phyloP scores from a whole-genome alignment of 2,888 invertebrate species.

The Suillia variegata region DNA sequence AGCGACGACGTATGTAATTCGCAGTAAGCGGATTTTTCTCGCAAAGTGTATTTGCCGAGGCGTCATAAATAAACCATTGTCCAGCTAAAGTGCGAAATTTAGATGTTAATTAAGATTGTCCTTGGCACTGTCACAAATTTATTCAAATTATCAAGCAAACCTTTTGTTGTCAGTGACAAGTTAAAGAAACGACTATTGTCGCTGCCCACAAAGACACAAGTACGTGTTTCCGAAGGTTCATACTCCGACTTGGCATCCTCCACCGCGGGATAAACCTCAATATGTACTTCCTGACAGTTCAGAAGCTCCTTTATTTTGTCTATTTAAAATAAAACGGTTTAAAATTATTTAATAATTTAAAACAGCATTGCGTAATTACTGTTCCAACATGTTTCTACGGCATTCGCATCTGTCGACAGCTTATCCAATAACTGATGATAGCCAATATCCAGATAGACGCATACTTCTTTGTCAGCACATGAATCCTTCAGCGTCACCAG shows the following conservation, averaged over 20 bases:
- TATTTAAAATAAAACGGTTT: conserved; percentile 4
- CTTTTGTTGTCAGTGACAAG: conserved; percentile 65
- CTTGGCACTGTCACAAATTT: background rate
- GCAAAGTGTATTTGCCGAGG: conserved; percentile 56
- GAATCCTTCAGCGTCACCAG: conserved; percentile 49
- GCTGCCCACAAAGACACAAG: conserved; percentile 71
- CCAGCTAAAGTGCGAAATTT: conserved; percentile 62
- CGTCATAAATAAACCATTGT: conserved; percentile 67
- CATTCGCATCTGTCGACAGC: conserved; percentile 12
- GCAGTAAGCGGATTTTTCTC: conserved; percentile 62
- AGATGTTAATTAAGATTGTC: background rate
- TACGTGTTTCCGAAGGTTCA: conserved; percentile 56
- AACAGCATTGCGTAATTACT: background rate
- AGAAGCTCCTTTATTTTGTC: conserved; percentile 35
- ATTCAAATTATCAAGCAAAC: conserved; percentile 42
- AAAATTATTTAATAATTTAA: background rate
- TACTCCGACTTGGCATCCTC: conserved; percentile 33
- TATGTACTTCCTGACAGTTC: conserved; percentile 33
- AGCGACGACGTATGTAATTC: conserved; percentile 76
- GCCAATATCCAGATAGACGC: conserved; percentile 72
- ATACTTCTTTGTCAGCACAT: conserved; percentile 59
- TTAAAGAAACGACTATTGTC: conserved; percentile 71
- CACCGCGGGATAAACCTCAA: conserved; percentile 45
- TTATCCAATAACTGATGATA: conserved; percentile 68
- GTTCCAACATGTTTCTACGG: conserved; percentile 24